Base-by-base conservation (phyloP, 2,797 vertebrate species). In the Channallabes apus region DNA sequence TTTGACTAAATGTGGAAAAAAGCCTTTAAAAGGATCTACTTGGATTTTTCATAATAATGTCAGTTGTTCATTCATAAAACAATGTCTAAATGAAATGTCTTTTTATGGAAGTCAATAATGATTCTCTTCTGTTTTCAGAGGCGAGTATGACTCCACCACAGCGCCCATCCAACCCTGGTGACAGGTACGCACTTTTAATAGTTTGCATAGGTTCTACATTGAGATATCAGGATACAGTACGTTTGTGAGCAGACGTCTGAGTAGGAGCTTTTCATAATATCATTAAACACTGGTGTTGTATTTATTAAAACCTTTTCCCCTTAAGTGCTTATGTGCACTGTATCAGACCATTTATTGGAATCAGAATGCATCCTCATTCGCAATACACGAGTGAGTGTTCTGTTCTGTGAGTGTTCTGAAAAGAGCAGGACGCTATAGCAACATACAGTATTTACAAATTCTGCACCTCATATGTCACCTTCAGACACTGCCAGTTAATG, bases 91-190 rank as follows among this genome's bases (percentile, higher is more conserved):
- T 20, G 64, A 29, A 27, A 15, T 73, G 22, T 56, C 46, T 61
- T 22, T 80, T 82, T 24, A 6, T 79, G 27, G 46, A 59, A 68
- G 22, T 41, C 18, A 38, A 1, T 82, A 80, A 64, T 38, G 3
- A 69, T 56, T 58, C 14, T 82, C n/a, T 51, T 87, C 32, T 27
- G 18, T 80, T 67, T 77, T 4, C 79, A 96, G 94, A 94, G 88
- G 88, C 84, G 90, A 91, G 82, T 86, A 95, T 94, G 94, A 94
- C 89, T 86, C 92, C 92, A 32, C 92, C 92, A 83, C 91, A 87
- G 54, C 90, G 88, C 88, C 86, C 92, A 82, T 93, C 93, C 46
- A 92, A 90, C 88, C 90, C 92, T 88, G 87, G 90, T 86, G 94
- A 95, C 92, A 95, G 94, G 95, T 96, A 94, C 91, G 90, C 24